Base-by-base conservation (phyloP, 2,113 vertebrate species). In the Aviceda subcristata region DNA sequence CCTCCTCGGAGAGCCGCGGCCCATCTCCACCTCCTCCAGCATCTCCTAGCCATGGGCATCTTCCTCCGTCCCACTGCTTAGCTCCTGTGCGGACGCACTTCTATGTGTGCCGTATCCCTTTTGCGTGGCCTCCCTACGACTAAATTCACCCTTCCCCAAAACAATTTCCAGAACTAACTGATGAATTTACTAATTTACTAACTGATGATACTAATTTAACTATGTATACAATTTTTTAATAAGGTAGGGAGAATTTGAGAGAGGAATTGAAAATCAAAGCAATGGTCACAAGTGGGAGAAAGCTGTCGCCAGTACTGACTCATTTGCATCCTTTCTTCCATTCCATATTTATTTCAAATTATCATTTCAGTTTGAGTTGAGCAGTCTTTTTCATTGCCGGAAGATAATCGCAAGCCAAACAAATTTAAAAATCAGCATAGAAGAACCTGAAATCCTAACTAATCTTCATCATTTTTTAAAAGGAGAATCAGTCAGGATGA, bases 401-500 rank as follows among this genome's bases (percentile, higher is more conserved):
- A 94, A 87, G 34, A 72, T 87, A 86, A 92, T 62, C 29, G 3
- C 77, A 69, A 92, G 59, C 67, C 86, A 93, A 92, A 93, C 19
- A 89, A 86, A 55, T 67, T 67, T 85, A 78, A 93, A 85, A 91
- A 90, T 62, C 60, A 59, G 23, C 39, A 71, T 7, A 80, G 90
- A 88, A 66, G 81, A 86, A 90, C n/a, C 71, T 15, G 12, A 93
- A 95, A 92, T 95, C 72, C 78, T 66, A 86, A 86, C 59, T 92
- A 93, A 92, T 94, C 93, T 86, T 93, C 87, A 88, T 94, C 13
- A 84, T 88, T 94, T 95, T 94, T 95, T 83, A 83, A 95, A 91
- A 73, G 55, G 50, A 39, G 69, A 82, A 93, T 96, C 92, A 82
- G 66, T 88, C 93, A 94, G 90, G 69, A 82, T 92, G 69, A 81